Percentiles rank a stretch among this genome's conserved stretches.
These are phyloP conservation scores for Triplophysa dalaica DNA, from an alignment of 2,113 vertebrate genomes.

Conservation along the genomic window DNA sequence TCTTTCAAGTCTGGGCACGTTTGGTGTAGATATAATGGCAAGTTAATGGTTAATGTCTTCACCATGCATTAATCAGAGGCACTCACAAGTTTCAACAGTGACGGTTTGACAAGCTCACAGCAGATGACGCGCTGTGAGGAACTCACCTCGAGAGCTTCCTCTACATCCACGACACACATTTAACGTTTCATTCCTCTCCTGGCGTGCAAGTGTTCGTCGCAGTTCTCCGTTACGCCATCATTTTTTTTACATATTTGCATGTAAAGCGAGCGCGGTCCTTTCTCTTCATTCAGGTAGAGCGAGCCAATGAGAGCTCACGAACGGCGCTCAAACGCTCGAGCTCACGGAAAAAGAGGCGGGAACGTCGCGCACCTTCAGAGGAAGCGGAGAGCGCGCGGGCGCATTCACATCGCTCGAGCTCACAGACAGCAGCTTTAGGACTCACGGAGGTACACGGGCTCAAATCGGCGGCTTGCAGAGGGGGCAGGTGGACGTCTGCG, in stretches of 20 bases:
- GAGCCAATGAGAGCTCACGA: conserved; percentile 70
- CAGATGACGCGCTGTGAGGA: not conserved
- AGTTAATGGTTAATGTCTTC: conserved; percentile 10
- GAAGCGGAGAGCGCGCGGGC: conserved; percentile 58
- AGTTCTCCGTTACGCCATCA: not conserved
- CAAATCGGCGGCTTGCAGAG: conserved; percentile 57
- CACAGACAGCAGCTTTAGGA: conserved; percentile 10
- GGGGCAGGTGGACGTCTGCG: conserved; percentile 68
- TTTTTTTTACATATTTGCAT: not conserved
- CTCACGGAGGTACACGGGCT: conserved; percentile 18
- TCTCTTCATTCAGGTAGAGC: conserved; percentile 65
- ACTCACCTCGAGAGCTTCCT: conserved; percentile 18
- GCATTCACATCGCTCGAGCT: conserved; percentile 49
- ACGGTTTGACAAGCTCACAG: conserved; percentile 7
- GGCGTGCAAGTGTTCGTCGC: not conserved
- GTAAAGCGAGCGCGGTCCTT: not conserved
- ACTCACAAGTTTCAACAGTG: not conserved
- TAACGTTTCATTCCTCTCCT: not conserved
- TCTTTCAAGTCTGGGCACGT: not conserved
- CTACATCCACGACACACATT: not conserved
- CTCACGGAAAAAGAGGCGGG: conserved; percentile 49
- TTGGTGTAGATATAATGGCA: not conserved
- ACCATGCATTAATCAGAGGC: not conserved
- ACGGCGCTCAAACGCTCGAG: conserved; percentile 49
- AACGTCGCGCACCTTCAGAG: conserved; percentile 73